phyloP scores from a whole-genome alignment of 2,888 invertebrate genomes.

The Lottia gigantea region DNA sequence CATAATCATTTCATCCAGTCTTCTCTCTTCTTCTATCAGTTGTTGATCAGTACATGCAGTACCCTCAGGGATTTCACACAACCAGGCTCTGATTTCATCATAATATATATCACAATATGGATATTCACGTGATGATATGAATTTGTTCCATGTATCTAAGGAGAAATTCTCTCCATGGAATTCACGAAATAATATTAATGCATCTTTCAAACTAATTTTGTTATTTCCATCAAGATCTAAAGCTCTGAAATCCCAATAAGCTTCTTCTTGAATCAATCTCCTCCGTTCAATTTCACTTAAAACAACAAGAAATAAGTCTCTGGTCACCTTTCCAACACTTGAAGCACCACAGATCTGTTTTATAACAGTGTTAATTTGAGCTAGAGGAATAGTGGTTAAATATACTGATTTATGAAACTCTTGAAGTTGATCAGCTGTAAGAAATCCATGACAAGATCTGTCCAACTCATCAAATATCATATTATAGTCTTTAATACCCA shows the following conservation, averaged over 20 bases:
- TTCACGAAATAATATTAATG: conserved; percentile 55
- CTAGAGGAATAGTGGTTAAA: conserved; percentile 35
- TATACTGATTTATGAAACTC: conserved; percentile 48
- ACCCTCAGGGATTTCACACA: conserved; percentile 48
- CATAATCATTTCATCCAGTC: conserved; percentile 32
- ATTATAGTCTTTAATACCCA: conserved; percentile 50
- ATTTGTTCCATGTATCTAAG: conserved; percentile 53
- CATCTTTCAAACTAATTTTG: conserved; percentile 52
- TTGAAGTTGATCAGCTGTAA: conserved; percentile 47
- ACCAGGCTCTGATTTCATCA: conserved; percentile 58
- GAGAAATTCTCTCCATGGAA: conserved; percentile 60
- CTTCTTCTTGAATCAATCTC: conserved; percentile 51
- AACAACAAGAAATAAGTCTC: conserved; percentile 47
- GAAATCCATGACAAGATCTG: conserved; percentile 44
- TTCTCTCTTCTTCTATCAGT: conserved; percentile 42
- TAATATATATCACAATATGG: conserved; percentile 52
- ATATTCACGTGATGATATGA: conserved; percentile 44
- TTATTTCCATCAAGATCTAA: conserved; percentile 34
- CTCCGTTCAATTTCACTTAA: conserved; percentile 55
- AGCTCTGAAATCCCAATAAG: conserved; percentile 60
- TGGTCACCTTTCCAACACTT: conserved; percentile 32
- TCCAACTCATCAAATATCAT: conserved; percentile 54
- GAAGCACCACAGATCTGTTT: conserved; percentile 43
- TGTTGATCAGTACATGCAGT: conserved; percentile 40
- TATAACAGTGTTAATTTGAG: conserved; percentile 50